Evolutionary conservation across 2,113 vertebrate genomes (phyloP), one percentile per base, ranked within the genome.

Genomic region (Rhinolophus ferrumequinum): DNA sequence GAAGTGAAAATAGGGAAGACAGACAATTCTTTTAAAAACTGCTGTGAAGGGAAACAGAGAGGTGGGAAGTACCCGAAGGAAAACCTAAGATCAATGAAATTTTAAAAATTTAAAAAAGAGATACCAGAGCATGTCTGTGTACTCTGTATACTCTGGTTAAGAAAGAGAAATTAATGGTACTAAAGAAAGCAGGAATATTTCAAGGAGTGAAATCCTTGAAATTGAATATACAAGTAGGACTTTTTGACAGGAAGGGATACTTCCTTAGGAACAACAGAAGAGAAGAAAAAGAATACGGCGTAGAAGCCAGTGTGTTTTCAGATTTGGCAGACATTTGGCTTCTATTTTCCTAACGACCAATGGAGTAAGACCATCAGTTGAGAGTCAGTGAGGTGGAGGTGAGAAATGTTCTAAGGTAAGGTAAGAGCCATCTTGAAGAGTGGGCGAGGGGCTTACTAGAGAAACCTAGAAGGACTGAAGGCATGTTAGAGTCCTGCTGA

Each of bases 21-120:
- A 92, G 91, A 72, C 1, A 84, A 44, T 56, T 94, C 54, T 93
- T 75, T 84, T 26, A 80, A 93, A 93, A 89, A n/a, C 26, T 35
- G 18, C 79, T 94, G 6, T 84, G 19, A 83, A 82, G 15, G 24
- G 47, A 91, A 80, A 70, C 12, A 35, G 52, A 73, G 58, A 82
- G 22, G 70, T 50, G 35, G 38, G 3, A 81, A 33, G 11, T 85
- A 58, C 30, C 33, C 76, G 38, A 76, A 84, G 60, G 41, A 84
- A 18, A 81, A 44, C 41, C 0, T 86, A 95, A 92, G 35, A 88
- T 47, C 35, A 94, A 81, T 22, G 38, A 22, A 86, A 89, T 81
- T 44, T 24, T 47, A 90, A 87, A 88, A 86, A 69, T 73, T 70
- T 56, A 93, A 54, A 85, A n/a, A 52, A 44, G 33, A n/a, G 10